phyloP scores from a whole-genome alignment of 2,888 invertebrate species.

The Noctua comes region DNA sequence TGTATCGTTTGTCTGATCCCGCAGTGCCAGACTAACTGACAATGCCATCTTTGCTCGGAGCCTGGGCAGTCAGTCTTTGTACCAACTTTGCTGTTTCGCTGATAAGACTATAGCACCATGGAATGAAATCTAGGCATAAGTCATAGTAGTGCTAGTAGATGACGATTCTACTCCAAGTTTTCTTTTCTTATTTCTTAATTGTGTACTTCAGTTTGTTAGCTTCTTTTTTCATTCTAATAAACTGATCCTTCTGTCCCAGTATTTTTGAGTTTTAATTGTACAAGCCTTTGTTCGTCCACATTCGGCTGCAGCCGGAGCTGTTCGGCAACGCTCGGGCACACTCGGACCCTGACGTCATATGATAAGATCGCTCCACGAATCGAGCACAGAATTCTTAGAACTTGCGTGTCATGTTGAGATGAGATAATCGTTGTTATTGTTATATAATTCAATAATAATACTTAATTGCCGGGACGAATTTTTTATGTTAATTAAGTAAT shows the following conservation, averaged over 20 bases:
- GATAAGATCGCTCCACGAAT: slow-evolving; percentile 57
- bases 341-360: slow-evolving; percentile 57
- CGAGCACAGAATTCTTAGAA: slow-evolving; percentile 62
- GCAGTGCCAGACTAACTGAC: not conserved
- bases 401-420: slow-evolving; percentile 39
- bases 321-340: slow-evolving; percentile 53
- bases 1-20: not conserved
- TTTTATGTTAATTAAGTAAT: slow-evolving; percentile 24
- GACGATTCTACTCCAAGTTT: not conserved
- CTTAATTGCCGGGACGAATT: slow-evolving; percentile 12
- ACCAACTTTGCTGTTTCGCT: not conserved
- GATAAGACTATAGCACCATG: not conserved
- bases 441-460: slow-evolving; percentile 34
- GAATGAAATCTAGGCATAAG: not conserved
- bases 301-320: slow-evolving; percentile 43
- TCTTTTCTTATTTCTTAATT: not conserved
- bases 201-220: not conserved
- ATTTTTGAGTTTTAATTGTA: slow-evolving; percentile 42
- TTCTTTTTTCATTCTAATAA: not conserved
- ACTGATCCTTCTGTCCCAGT: slow-evolving; percentile 37
- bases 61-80: no score
- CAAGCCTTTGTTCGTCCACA: slow-evolving; percentile 59
- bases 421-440: slow-evolving; percentile 45
- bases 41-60: no score
- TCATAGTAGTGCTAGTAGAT: not conserved